phyloP scores from a whole-genome alignment of 2,797 vertebrate species.

The Salarias fasciatus region DNA sequence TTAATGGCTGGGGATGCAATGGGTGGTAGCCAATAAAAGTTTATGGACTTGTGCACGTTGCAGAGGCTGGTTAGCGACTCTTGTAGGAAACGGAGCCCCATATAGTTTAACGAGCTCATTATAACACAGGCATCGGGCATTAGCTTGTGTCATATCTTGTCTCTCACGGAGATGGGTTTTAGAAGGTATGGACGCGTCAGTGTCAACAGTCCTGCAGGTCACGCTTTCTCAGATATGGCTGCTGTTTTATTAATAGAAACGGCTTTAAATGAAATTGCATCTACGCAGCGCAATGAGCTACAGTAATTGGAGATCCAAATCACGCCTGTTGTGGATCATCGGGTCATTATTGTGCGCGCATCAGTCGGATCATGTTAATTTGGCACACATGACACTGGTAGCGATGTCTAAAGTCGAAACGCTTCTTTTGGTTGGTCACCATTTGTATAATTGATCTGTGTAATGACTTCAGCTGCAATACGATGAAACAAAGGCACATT shows the following conservation, averaged over 20 bases:
- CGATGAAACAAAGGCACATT: neutral
- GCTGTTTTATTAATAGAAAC: constrained; percentile 39
- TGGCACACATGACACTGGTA: neutral
- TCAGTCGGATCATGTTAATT: constrained; percentile 5
- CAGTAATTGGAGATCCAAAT: constrained; percentile 17
- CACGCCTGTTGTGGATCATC: constrained; percentile 15
- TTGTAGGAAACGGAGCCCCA: constrained; percentile 78
- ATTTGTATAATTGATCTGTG: neutral
- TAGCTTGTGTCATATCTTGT: constrained; percentile 55
- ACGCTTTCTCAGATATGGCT: constrained; percentile 24
- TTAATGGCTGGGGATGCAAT: constrained; percentile 73
- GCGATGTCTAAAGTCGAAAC: neutral
- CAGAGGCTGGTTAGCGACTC: constrained; percentile 71
- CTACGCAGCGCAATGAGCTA: neutral
- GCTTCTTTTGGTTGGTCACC: neutral
- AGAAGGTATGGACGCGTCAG: constrained; percentile 19
- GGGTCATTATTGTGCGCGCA: constrained; percentile 17
- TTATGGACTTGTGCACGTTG: constrained; percentile 80
- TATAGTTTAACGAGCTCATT: constrained; percentile 83
- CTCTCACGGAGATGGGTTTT: constrained; percentile 15
- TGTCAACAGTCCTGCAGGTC: constrained; percentile 30
- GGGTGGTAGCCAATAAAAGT: constrained; percentile 77
- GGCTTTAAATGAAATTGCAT: constrained; percentile 18
- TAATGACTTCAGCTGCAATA: neutral
- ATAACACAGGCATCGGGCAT: constrained; percentile 50